Percentiles rank a stretch among this genome's conserved stretches.
Conservation (phyloP, 2,797 vertebrate genomes). For the Danio aesculapii region DNA sequence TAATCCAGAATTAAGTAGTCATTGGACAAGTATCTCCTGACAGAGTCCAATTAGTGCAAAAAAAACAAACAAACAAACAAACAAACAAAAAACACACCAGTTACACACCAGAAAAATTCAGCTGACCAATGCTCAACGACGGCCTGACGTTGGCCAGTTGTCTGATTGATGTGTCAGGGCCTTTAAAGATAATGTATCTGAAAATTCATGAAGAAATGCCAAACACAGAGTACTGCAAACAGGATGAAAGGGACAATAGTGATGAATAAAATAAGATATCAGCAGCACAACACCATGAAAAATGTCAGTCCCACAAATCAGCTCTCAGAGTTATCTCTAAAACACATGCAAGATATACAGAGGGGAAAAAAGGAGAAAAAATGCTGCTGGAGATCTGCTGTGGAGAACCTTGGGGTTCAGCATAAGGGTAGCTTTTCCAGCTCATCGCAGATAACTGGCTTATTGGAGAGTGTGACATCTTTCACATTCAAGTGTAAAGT, state of each 20-base stretch:
- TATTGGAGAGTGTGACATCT: neutral
- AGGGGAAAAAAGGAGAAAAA: conserved; percentile 28
- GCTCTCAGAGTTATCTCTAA: conserved; percentile 70
- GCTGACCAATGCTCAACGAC: too few species aligned
- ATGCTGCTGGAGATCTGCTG: neutral
- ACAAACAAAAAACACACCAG: too few species aligned
- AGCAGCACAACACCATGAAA: conserved; percentile 58
- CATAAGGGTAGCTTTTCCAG: conserved; percentile 10
- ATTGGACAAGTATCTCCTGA: too few species aligned
- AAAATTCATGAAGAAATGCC: conserved; percentile 68
- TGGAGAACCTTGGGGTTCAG: conserved; percentile 31
- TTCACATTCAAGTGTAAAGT: neutral
- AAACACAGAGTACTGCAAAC: conserved; percentile 62
- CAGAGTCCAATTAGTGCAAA: too few species aligned
- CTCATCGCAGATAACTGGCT: neutral
- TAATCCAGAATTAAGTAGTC: too few species aligned
- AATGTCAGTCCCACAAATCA: conserved; percentile 78
- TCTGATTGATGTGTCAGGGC: too few species aligned
- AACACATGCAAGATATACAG: conserved; percentile 72
- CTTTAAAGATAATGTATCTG: conserved; percentile 66
- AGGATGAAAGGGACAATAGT: conserved; percentile 54
- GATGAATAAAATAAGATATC: conserved; percentile 11
- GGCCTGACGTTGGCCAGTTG: too few species aligned
- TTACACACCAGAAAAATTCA: too few species aligned
- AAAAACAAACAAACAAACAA: too few species aligned